Conservation (phyloP, 2,113 vertebrate genomes). For the Marmota monax region DNA sequence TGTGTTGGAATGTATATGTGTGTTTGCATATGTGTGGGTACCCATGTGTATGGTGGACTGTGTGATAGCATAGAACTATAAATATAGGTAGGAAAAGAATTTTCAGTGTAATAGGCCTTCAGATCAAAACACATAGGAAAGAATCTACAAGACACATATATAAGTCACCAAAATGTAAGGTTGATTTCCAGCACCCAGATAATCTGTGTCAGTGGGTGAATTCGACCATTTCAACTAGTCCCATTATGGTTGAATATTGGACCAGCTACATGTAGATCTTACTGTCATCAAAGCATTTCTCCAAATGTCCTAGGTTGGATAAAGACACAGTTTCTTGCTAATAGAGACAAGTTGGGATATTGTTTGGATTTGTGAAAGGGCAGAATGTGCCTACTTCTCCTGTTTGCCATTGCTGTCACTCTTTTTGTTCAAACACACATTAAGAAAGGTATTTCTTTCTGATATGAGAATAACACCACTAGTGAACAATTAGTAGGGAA, state of each 20-base stretch:
- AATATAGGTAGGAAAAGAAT: not conserved
- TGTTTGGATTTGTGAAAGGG: conserved; percentile 1
- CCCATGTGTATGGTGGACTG: not conserved
- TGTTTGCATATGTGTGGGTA: not conserved
- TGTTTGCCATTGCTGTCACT: not conserved
- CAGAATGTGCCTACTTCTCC: not conserved
- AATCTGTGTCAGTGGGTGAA: conserved; percentile 9
- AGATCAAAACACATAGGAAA: not conserved
- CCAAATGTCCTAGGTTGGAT: not conserved
- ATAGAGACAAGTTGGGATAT: not conserved
- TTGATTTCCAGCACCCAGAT: not conserved
- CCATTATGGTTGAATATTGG: not conserved
- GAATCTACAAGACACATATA: not conserved
- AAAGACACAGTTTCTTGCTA: not conserved
- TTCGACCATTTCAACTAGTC: not conserved
- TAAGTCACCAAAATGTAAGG: not conserved
- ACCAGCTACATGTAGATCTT: not conserved
- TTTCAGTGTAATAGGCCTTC: not conserved
- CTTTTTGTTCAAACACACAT: not conserved
- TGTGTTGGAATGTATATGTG: not conserved
- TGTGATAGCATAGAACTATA: not conserved
- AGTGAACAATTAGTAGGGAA: not conserved
- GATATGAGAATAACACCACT: not conserved
- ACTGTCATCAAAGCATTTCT: not conserved
- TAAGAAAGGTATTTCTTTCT: not conserved